Base-by-base conservation (phyloP, 2,888 invertebrate genomes). In the Candidula unifasciata region DNA sequence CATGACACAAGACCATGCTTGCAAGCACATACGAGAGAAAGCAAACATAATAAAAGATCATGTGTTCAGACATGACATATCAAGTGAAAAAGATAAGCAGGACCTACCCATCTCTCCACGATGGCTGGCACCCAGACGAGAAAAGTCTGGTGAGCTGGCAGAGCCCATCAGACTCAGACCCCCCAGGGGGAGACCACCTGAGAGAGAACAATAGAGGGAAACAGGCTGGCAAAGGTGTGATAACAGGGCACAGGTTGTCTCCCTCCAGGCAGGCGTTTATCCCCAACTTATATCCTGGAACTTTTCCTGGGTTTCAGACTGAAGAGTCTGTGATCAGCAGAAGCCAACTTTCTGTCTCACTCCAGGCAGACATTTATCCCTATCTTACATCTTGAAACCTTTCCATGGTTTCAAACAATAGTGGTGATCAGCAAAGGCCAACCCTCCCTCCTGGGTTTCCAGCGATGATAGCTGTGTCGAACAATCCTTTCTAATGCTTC, bases 121-220 rank as follows among this genome's bases (percentile, higher is more conserved):
- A 54, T 44, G 57, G 54, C 60, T 64, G 52, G 81, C 78, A 77
- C 66, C 77, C 81, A 86, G 83, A 80, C 85, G 85, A 68, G 82
- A 86, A 76, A 94, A 91, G 73, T 93, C 88, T 6, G 94, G 94
- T 54, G 93, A 93, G 84, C 92, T 92, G 57, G 93, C 91, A 8
- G 93, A 93, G 77, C 94, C 92, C 27, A 92, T 92, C 85, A 94
- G 93, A 73, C 86, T 77, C 27, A 78, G 69, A 54, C 83, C 83
- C 30, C 73, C 82, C 82, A 82, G n/a, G 18, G 74, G 82, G 57
- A 82, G 82, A 64, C 60, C 18, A 82, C 82, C 82, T 82, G 77
- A 77, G 82, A 82, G 76, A 76, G 35, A n/a, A 54, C 74, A 33
- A 82, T 68, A 82, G 73, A 69, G 73, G 77, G 64, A 82, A 10